phyloP scores from a whole-genome alignment of 1,140 invertebrate species.

The Solen grandis region DNA sequence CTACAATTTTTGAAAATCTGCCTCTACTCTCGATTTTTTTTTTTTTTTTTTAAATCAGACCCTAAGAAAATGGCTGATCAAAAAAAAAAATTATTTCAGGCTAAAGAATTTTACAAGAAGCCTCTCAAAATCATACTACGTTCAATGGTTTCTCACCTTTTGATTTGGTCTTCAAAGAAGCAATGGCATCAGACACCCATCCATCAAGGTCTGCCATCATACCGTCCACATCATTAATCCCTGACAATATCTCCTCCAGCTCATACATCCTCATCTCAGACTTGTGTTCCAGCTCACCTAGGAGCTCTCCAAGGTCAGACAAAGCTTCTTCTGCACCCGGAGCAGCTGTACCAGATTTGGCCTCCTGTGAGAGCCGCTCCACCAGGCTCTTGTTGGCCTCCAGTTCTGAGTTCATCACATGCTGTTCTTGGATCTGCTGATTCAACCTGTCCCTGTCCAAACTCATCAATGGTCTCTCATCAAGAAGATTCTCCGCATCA shows the following conservation, averaged over 20 bases:
- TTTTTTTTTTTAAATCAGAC: too few relatives aligned
- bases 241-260: constrained; percentile 92
- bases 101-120: too few relatives aligned
- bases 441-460: constrained; percentile 93
- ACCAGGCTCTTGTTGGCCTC: constrained; percentile 87
- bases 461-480: constrained; percentile 89
- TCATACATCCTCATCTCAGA: constrained; percentile 95
- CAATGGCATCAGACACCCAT: constrained; percentile 73
- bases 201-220: constrained; percentile 80
- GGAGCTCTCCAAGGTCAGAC: constrained; percentile 93
- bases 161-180: constrained; percentile 67
- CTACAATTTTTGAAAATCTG: too few relatives aligned
- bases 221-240: constrained; percentile 93
- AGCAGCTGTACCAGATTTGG: constrained; percentile 85
- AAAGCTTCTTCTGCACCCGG: constrained; percentile 88
- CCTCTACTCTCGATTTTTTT: too few relatives aligned
- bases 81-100: too few relatives aligned
- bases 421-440: constrained; percentile 92
- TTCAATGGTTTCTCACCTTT: too few relatives aligned
- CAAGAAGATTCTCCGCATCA: constrained; percentile 88
- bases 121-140: too few relatives aligned
- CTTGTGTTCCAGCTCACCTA: constrained; percentile 94
- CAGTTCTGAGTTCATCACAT: constrained; percentile 90
- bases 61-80: too few relatives aligned
- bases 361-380: constrained; percentile 65